Conservation (phyloP, 2,797 vertebrate species). For the Acanthopagrus latus region DNA sequence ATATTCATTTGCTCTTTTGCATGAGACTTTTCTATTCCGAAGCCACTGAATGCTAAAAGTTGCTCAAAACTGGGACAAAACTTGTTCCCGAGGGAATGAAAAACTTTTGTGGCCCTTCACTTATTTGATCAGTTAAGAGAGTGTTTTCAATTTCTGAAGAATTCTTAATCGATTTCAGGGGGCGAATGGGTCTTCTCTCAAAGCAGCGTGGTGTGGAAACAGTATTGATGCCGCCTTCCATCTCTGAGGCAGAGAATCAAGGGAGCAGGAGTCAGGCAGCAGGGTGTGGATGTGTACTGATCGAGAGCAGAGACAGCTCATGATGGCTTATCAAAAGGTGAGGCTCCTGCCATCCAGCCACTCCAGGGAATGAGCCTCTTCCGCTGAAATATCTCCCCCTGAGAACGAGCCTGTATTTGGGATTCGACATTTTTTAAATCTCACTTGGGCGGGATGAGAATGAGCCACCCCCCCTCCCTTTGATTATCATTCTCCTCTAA, state of each 20-base stretch:
- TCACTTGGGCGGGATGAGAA: slow-evolving; percentile 54
- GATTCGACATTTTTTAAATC: slow-evolving; percentile 69
- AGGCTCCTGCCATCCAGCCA: slow-evolving; percentile 57
- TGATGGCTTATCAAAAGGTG: slow-evolving; percentile 77
- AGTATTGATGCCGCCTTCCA: slow-evolving; percentile 55
- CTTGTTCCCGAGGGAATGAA: neutral
- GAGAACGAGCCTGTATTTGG: slow-evolving; percentile 44
- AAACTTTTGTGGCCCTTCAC: slow-evolving; percentile 39
- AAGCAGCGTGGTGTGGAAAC: slow-evolving; percentile 41
- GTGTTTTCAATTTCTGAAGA: slow-evolving; percentile 53
- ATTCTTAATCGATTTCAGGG: slow-evolving; percentile 55
- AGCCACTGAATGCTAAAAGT: neutral
- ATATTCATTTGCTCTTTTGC: neutral
- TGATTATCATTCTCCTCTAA: slow-evolving; percentile 45
- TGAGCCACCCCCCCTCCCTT: slow-evolving; percentile 17
- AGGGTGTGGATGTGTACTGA: slow-evolving; percentile 62
- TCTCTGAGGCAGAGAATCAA: slow-evolving; percentile 47
- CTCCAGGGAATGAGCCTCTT: slow-evolving; percentile 68
- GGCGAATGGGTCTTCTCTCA: slow-evolving; percentile 27
- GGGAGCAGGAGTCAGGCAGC: slow-evolving; percentile 37
- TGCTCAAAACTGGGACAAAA: slow-evolving; percentile 32
- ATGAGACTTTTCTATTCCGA: slow-evolving; percentile 3
- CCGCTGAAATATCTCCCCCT: slow-evolving; percentile 53
- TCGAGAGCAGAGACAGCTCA: slow-evolving; percentile 72
- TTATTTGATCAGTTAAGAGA: slow-evolving; percentile 36